Percentiles rank a stretch among this genome's conserved stretches.
Evolutionary conservation across 2,113 vertebrate genomes (phyloP).

Genomic region (Anguilla japonica): DNA sequence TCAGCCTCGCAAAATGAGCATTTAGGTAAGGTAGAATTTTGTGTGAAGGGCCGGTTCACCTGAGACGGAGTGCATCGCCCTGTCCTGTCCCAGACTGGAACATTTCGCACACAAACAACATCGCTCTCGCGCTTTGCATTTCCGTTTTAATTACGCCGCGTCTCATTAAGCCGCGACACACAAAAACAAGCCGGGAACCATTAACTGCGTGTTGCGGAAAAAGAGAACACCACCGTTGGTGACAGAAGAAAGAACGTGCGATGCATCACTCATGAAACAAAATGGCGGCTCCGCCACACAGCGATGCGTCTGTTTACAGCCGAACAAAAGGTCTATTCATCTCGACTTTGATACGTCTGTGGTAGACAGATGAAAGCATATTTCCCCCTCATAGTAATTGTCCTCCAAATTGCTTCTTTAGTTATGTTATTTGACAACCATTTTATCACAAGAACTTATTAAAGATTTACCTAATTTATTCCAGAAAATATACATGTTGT

Average conservation of each 20-base stretch:
- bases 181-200: background rate
- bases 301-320: background rate
- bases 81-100: background rate
- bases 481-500: background rate
- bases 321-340: background rate
- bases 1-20: background rate
- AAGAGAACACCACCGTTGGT: background rate
- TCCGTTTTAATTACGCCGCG: background rate
- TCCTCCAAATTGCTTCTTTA: background rate
- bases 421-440: background rate
- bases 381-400: background rate
- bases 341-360: background rate
- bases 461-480: background rate
- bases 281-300: background rate
- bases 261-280: background rate
- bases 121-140: background rate
- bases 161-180: background rate
- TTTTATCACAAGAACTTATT: background rate
- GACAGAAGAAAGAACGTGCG: background rate
- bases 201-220: background rate
- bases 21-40: too few species aligned
- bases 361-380: background rate
- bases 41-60: too few species aligned
- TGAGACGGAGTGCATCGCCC: too few species aligned
- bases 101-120: background rate